A percentile compares a stretch with the other conserved stretches of the same genome.
These are phyloP conservation scores for Myzus persicae DNA, from an alignment of 1,140 invertebrate species.

Conservation along the genomic window DNA sequence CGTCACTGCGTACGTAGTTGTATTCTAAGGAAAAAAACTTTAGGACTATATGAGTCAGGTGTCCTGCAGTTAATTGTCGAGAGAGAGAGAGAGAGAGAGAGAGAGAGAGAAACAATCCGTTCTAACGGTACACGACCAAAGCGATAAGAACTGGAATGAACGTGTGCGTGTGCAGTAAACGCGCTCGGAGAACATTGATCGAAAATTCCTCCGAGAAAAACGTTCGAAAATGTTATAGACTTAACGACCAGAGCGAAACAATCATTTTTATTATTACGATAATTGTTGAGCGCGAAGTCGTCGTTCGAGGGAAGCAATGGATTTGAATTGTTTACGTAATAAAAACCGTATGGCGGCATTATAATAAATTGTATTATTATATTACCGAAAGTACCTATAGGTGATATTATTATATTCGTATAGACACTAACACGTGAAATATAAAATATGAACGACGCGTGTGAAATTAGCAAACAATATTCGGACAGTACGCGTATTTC, in stretches of 20 bases:
- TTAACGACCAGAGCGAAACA: too few species aligned
- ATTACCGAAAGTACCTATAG: background rate
- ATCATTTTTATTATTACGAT: too few species aligned
- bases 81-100: background rate
- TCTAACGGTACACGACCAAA: background rate
- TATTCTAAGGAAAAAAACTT: background rate
- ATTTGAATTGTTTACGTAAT: background rate
- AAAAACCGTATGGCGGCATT: background rate
- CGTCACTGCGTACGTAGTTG: background rate
- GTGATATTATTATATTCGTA: too few species aligned
- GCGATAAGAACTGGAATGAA: constrained; percentile 39
- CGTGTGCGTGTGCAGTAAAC: background rate
- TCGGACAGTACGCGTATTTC: constrained; percentile 6
- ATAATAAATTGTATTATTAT: background rate
- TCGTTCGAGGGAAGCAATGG: background rate
- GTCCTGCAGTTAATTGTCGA: background rate
- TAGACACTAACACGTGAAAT: background rate
- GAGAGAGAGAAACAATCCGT: background rate
- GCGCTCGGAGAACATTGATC: background rate
- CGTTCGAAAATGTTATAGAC: background rate
- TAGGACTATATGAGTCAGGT: background rate
- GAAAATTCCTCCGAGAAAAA: background rate
- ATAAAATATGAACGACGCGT: background rate
- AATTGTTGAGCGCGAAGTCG: too few species aligned
- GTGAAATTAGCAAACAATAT: constrained; percentile 19